Evolutionary conservation across 1,140 invertebrate genomes (phyloP).

Genomic region (Drosophila triauraria): DNA sequence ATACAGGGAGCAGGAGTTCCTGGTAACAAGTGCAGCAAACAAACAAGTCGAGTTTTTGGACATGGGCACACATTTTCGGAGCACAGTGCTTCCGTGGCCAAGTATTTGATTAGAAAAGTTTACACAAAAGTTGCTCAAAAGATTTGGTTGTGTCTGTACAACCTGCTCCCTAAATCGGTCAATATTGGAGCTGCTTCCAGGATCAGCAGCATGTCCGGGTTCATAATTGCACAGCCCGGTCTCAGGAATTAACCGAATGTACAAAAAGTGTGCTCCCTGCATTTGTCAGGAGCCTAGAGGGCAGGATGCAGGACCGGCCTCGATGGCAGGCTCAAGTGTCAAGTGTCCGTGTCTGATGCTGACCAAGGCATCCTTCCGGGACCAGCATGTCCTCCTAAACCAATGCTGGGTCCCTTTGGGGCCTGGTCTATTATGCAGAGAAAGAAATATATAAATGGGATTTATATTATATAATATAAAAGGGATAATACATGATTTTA

Average conservation of each 20-base stretch:
- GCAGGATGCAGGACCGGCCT: constrained; percentile 23
- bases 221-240: constrained; percentile 46
- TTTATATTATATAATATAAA: no score
- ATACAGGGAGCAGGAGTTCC: background rate
- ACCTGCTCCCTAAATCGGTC: constrained; percentile 5
- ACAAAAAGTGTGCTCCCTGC: constrained; percentile 10
- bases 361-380: constrained; percentile 36
- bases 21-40: constrained; percentile 47
- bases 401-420: background rate
- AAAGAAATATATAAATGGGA: background rate
- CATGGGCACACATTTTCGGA: constrained; percentile 16
- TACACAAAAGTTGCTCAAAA: constrained; percentile 59
- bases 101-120: constrained; percentile 82
- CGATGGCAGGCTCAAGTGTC: constrained; percentile 39
- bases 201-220: constrained; percentile 6
- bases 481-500: background rate
- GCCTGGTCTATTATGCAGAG: constrained; percentile 8
- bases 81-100: constrained; percentile 34
- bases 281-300: constrained; percentile 14
- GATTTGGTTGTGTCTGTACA: constrained; percentile 43
- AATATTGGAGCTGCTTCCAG: constrained; percentile 55
- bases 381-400: constrained; percentile 29
- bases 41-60: constrained; percentile 69
- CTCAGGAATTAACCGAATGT: constrained; percentile 39
- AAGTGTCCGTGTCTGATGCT: constrained; percentile 39